Conservation (phyloP, 2,888 invertebrate genomes). For the Caenorhabditis sp. region DNA sequence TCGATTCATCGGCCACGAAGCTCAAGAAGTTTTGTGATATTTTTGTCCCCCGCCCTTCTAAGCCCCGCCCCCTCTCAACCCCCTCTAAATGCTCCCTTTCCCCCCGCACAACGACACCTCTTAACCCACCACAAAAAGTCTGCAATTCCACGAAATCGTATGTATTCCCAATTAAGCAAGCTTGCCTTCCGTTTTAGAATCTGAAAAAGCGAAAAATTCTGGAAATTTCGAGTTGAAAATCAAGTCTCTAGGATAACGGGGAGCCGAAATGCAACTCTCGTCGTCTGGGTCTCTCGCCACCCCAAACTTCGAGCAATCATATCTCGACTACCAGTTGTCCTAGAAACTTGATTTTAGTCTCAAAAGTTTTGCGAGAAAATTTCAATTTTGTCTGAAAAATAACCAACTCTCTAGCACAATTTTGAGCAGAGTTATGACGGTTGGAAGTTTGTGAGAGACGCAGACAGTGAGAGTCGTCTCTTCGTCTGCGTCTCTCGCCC, state of each 20-base stretch:
- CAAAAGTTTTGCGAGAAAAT: neutral
- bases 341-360: neutral
- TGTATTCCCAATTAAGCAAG: neutral
- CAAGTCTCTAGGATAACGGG: neutral
- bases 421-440: neutral
- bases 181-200: neutral
- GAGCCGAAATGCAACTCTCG: neutral
- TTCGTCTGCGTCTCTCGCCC: neutral
- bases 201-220: neutral
- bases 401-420: neutral
- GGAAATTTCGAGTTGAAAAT: neutral
- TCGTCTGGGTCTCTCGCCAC: too few species aligned
- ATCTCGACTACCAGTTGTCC: too few species aligned
- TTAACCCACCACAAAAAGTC: neutral
- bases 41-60: neutral
- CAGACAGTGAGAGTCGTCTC: neutral
- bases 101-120: constrained; percentile 2
- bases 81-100: too few species aligned
- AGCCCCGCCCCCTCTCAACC: too few species aligned
- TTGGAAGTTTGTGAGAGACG: neutral
- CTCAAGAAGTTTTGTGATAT: constrained; percentile 4
- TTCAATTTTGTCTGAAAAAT: neutral
- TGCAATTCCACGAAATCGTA: neutral
- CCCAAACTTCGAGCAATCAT: too few species aligned
- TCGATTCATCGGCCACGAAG: constrained; percentile 5